Percentiles rank a stretch among this genome's conserved stretches.
Evolutionary conservation across 2,888 invertebrate genomes (phyloP).

Genomic region (Rhodophaea formosa): DNA sequence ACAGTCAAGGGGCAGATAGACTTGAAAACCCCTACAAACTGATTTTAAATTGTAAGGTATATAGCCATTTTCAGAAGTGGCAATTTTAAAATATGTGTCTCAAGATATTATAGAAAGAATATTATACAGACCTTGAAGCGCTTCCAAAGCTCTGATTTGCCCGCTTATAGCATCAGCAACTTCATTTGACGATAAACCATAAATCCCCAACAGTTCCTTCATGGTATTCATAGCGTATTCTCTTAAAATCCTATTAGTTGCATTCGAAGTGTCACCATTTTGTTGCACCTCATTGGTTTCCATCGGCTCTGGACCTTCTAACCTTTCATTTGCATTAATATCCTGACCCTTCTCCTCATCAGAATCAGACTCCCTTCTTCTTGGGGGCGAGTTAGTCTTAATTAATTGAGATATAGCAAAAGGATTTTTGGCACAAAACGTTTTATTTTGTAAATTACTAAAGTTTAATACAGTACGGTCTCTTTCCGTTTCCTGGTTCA

Average conservation of each 20-base stretch:
- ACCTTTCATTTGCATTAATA: conserved; percentile 72
- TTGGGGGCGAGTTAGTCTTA: conserved; percentile 76
- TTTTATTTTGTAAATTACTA: conserved; percentile 76
- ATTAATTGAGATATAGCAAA: conserved; percentile 80
- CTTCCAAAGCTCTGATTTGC: conserved; percentile 84
- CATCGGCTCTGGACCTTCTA: conserved; percentile 57
- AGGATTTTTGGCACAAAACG: conserved; percentile 80
- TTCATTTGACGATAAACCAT: conserved; percentile 86
- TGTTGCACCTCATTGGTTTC: conserved; percentile 58
- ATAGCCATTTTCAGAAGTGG: too few species aligned
- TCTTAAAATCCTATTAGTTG: conserved; percentile 84
- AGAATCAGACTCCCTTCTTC: conserved; percentile 76
- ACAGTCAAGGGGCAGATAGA: too few species aligned
- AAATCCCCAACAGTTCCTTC: conserved; percentile 88
- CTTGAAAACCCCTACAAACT: too few species aligned
- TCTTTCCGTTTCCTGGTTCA: conserved; percentile 58
- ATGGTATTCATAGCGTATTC: conserved; percentile 90
- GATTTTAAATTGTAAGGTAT: too few species aligned
- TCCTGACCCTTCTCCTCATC: conserved; percentile 76
- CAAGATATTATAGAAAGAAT: conserved; percentile 20
- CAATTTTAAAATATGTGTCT: conserved; percentile 1
- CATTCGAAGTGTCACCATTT: conserved; percentile 68
- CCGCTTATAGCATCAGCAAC: conserved; percentile 86
- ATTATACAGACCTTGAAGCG: conserved; percentile 83
- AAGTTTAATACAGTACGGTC: conserved; percentile 71